Evolutionary conservation across 1,140 invertebrate genomes (phyloP), one percentile per base, ranked within the genome.

Genomic region (Heliothis subflexa): DNA sequence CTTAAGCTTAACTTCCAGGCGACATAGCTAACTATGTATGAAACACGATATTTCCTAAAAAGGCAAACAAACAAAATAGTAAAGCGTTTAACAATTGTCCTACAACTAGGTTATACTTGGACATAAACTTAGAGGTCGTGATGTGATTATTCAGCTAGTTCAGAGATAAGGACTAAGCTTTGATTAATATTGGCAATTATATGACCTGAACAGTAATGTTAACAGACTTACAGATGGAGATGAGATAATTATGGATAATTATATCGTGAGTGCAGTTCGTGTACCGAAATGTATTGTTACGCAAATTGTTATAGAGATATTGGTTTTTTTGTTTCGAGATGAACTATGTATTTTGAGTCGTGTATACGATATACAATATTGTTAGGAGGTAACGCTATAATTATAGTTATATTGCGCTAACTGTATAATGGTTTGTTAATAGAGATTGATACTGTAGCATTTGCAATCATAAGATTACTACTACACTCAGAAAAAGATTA

Each of bases 141-240:
- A 68, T 50, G 64, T 68, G 50, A 68, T 68, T 68, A 68, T 68
- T 68, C 64, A 49, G 64, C 18, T 52, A 25, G 47, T 12, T 18
- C 16, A 9, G 10, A 7, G 64, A 68, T 68, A 68, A 68, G 64
- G 47, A 64, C 61, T 12, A 47, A 11, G 5, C 33, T 21, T 47
- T 68, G 64, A 68, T 68, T 68, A 68, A 68, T 68, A 50, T 12
- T 50, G 21, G 12, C 64, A 68, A 68, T 68, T 68, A 68, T n/a
- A 68, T 28, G 12, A 18, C 45, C 40, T 68, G 64, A 50, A 50
- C 7, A 50, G 7, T 52, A 64, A 18, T 68, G 47, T 50, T 50
- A 16, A 68, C 64, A 50, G 21, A 25, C 18, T 50, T 50, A 33
- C 64, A 45, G 64, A 68, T 50, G 61, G 61, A 64, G 61, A 64